Evolutionary conservation across 1,140 invertebrate species (phyloP), one percentile per base, ranked within the genome.

Genomic region (Hylyphantes graminicola): DNA sequence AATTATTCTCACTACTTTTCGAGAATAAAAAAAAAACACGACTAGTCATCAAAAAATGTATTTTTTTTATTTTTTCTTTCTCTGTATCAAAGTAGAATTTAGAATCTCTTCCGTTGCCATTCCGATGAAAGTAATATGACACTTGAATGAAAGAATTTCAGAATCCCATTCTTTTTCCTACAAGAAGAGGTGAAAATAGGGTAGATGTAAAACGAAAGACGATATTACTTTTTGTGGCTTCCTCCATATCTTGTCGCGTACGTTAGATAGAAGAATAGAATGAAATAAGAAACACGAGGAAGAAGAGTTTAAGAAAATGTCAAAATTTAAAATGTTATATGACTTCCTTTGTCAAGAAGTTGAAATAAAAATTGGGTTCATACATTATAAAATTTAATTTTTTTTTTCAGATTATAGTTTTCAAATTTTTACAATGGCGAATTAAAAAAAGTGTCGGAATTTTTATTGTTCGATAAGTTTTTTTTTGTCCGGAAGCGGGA

Each of bases 61-160:
- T 50, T 78, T 17, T 57, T 67, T 21, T 12, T 21, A 76, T 17
- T 76, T 76, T 53, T 70, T 53, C 48, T 15, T 70, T 51, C 50
- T 17, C 35, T 17, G 19, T 51, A 64, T 53, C 50, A 35, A 76
- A 63, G 74, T 9, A 63, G 74, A 50, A 76, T 64, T 76, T 76
- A 76, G 35, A 57, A 21, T n/a, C 17, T 35, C n/a, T 21, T 55
- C 15, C 12, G 35, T 48, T 57, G 63, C 35, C 55, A 76, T 63
- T 61, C 64, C 74, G 59, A 50, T 55, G 57, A 78, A 78, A 78
- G 76, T 65, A 78, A 78, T 78, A 78, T 78, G 76, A 78, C 63
- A 78, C 76, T 67, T 64, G 76, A 67, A 19, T 67, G 72, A 74
- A 74, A 74, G 72, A 57, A 35, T 74, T 74, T 74, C 17, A 15